Base-by-base conservation (phyloP, 2,797 vertebrate species). In the Smutsia gigantea region DNA sequence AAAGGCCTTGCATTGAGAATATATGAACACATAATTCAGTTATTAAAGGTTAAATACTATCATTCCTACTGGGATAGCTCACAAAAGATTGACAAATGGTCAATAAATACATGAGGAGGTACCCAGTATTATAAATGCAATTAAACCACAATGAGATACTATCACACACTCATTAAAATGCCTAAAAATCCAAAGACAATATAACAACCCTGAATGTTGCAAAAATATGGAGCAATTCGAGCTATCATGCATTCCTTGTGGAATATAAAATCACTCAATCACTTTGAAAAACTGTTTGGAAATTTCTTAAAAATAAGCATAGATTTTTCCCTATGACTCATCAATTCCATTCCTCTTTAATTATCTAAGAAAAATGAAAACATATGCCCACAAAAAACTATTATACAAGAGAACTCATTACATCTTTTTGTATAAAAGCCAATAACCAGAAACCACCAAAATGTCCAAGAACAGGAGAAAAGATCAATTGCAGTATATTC, bases 321-420 rank as follows among this genome's bases (percentile, higher is more conserved):
- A 34, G n/a, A n/a, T 81, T 84, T 46, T 93, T 71, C 2, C 23
- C 68, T 63, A 42, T 68, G 25, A 75, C 6, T 21, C 13, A 90
- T 51, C 31, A 75, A 34, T 96, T 92, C 18, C 3, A 82, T 19
- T 94, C n/a, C 21, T 93, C 18, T 93, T 90, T 72, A 90, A 57
- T 83, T 93, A 94, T 64, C 61, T 17, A 77, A 68, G 77, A 37
- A 87, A 94, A 71, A 84, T 90, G 34, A 90, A 96, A 96, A 90
- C 57, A 78, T 66, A 81, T 19, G 8, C 42, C 37, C 74, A 69
- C 11, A 93, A 63, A 63, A 92, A 46, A 68, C 34, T 21, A 81
- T 31, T 77, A 23, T 57, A 71, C 11, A 75, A 49, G 46, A 84
- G 53, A 31, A 75, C n/a, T 53, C 2, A 18, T 79, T 90, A n/a